A percentile compares a stretch with the other conserved stretches of the same genome.
These are phyloP conservation scores for Miichthys miiuy DNA, from an alignment of 2,797 vertebrate genomes.

Conservation along the genomic window DNA sequence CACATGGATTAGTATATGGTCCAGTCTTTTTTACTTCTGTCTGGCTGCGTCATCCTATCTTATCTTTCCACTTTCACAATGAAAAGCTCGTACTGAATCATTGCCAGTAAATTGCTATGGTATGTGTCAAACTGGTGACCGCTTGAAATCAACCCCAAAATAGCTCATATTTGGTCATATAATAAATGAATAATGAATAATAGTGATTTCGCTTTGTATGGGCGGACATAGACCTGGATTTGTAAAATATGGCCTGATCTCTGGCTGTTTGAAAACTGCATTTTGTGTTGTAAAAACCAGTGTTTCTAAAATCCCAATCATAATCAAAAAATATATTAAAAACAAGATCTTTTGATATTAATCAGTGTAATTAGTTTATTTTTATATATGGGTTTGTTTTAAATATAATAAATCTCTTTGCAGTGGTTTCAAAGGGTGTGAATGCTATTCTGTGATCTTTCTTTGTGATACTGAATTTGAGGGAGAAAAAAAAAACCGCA, in stretches of 20 bases:
- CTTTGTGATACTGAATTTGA: neutral
- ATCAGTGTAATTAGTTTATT: neutral
- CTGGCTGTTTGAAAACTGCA: slow-evolving; percentile 1
- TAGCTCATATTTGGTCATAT: too few species aligned
- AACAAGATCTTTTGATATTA: neutral
- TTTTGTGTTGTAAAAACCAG: neutral
- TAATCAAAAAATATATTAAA: neutral
- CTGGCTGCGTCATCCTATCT: neutral
- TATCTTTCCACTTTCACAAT: slow-evolving; percentile 25
- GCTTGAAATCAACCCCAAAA: neutral
- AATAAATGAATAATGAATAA: too few species aligned
- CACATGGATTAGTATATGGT: neutral
- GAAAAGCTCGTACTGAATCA: neutral
- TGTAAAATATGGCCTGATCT: neutral
- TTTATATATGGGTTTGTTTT: neutral
- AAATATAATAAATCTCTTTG: neutral
- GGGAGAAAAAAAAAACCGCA: neutral
- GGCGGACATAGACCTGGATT: slow-evolving; percentile 41
- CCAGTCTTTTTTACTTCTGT: neutral
- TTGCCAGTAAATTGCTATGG: neutral
- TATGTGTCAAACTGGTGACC: neutral
- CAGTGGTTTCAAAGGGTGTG: neutral
- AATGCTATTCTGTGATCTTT: neutral
- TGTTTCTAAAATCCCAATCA: neutral
- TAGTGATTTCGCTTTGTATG: neutral